A percentile compares a stretch with the other conserved stretches of the same genome.
Conservation (phyloP, 2,888 invertebrate genomes). For the Drosophila helvetica region DNA sequence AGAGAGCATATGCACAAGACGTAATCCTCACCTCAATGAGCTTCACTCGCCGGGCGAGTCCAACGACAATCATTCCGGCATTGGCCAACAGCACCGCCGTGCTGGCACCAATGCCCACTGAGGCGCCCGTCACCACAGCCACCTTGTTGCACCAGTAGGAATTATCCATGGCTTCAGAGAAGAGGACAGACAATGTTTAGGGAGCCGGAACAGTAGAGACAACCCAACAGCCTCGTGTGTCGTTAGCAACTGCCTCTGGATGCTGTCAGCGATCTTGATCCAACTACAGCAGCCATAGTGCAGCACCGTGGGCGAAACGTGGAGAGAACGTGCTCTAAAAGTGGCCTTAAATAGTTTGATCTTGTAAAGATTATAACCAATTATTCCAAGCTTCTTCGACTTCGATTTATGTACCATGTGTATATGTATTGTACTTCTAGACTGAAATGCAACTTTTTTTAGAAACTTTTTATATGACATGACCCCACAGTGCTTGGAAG, state of each 20-base stretch:
- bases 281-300: slow-evolving; percentile 2
- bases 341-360: background rate
- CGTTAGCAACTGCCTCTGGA: slow-evolving; percentile 57
- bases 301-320: slow-evolving; percentile 27
- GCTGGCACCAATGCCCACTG: slow-evolving; percentile 84
- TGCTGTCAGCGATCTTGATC: slow-evolving; percentile 34
- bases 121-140: slow-evolving; percentile 84
- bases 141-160: slow-evolving; percentile 80
- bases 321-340: background rate
- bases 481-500: background rate
- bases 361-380: background rate
- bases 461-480: background rate
- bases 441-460: background rate
- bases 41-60: slow-evolving; percentile 85
- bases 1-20: too few species aligned
- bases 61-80: slow-evolving; percentile 85
- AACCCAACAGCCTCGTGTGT: slow-evolving; percentile 67
- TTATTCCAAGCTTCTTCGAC: too few species aligned
- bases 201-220: slow-evolving; percentile 8
- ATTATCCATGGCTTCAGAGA: slow-evolving; percentile 38
- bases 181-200: background rate
- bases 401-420: too few species aligned
- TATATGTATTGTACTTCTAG: too few species aligned
- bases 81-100: slow-evolving; percentile 82
- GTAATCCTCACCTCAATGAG: slow-evolving; percentile 82